Conservation (phyloP, 1,140 invertebrate genomes). For the Anthonomus grandis region DNA sequence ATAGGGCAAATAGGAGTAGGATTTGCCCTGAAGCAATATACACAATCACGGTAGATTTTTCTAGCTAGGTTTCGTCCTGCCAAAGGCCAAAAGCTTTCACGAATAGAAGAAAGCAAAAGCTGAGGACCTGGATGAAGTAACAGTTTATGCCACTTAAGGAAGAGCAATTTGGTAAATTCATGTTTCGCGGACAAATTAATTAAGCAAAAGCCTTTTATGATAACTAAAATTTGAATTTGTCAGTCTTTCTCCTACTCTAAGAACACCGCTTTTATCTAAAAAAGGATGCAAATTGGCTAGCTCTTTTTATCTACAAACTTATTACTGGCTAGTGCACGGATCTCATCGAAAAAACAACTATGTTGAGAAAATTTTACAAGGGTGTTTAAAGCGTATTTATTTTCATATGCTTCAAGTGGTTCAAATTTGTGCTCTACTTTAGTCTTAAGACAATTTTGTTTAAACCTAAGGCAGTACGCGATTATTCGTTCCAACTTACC, state of each 20-base stretch:
- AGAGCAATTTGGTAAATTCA: not conserved
- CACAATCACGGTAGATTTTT: conserved; percentile 18
- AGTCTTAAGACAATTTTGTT: not conserved
- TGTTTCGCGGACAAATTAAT: conserved; percentile 4
- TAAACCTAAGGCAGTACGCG: not conserved
- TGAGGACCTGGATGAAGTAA: conserved; percentile 5
- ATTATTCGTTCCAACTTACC: not conserved
- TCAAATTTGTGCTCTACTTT: not conserved
- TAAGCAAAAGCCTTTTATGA: conserved; percentile 13
- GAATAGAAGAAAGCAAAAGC: not conserved
- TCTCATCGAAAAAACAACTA: not conserved
- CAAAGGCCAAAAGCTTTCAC: conserved; percentile 33
- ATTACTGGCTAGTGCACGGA: conserved; percentile 33
- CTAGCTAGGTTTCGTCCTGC: conserved; percentile 18
- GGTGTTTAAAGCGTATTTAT: not conserved
- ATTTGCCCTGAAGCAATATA: conserved; percentile 21
- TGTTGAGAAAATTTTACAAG: not conserved
- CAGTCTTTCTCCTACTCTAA: conserved; percentile 50
- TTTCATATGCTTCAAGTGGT: not conserved
- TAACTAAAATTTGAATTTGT: conserved; percentile 30
- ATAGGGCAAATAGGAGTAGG: conserved; percentile 7
- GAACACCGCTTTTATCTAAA: conserved; percentile 41
- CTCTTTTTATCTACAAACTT: conserved; percentile 44
- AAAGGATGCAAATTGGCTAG: conserved; percentile 44
- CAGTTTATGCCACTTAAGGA: not conserved